Evolutionary conservation across 1,140 invertebrate species (phyloP).

Genomic region (Drosophila persimilis): DNA sequence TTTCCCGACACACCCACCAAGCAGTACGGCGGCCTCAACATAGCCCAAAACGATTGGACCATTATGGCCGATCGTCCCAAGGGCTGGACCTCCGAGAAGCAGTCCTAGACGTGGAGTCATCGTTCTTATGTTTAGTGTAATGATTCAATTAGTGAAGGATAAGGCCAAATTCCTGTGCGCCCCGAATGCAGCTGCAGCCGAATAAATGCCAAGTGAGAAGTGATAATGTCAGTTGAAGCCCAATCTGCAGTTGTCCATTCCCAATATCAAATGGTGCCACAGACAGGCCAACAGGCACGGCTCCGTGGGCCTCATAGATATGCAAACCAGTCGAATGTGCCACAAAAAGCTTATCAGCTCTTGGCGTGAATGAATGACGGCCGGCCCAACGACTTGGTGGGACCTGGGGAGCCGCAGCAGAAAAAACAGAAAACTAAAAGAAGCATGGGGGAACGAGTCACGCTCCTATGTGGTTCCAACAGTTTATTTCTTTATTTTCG

Average conservation of each 20-base stretch:
- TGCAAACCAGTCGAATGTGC: conserved; percentile 45
- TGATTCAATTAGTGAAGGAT: conserved; percentile 36
- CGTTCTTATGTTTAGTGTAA: conserved; percentile 56
- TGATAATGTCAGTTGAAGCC: conserved; percentile 41
- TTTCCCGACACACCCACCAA: conserved; percentile 78
- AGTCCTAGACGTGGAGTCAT: conserved; percentile 34
- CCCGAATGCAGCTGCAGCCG: conserved; percentile 11
- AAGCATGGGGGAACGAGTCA: conserved; percentile 54
- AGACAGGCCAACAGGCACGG: background rate
- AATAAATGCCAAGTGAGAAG: conserved; percentile 58
- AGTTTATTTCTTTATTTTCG: conserved; percentile 60
- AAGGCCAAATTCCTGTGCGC: conserved; percentile 30
- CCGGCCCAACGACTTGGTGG: conserved; percentile 17
- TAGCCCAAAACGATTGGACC: conserved; percentile 77
- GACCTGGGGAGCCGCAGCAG: conserved; percentile 29
- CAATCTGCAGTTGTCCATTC: conserved; percentile 23
- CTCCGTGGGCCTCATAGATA: conserved; percentile 20
- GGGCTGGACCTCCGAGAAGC: conserved; percentile 63
- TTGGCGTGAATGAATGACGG: conserved; percentile 56
- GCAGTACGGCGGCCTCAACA: conserved; percentile 61
- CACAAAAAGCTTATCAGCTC: conserved; percentile 56
- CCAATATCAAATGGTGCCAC: conserved; percentile 27
- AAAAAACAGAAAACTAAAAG: conserved; percentile 3
- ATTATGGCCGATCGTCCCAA: conserved; percentile 76
- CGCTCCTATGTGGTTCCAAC: conserved; percentile 39